Conservation (phyloP, 2,888 invertebrate species). For the Ochropleura plecta region DNA sequence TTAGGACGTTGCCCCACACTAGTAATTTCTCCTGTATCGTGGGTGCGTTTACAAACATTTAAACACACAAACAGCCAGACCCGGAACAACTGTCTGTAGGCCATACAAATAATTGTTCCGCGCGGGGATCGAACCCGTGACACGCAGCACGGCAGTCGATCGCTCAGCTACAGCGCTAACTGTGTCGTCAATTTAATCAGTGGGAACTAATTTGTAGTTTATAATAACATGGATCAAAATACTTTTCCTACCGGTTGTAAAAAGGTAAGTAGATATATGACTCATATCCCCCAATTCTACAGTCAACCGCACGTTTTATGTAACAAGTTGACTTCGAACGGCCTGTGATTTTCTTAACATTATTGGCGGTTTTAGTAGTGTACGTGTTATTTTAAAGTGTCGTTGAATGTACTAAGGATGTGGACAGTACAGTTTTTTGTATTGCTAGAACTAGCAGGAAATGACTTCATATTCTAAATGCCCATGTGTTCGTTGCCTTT, state of each 20-base stretch:
- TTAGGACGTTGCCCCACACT: too few relatives aligned
- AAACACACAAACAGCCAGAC: too few relatives aligned
- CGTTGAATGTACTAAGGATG: constrained; percentile 33
- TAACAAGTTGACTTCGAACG: background rate
- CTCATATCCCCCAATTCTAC: constrained; percentile 33
- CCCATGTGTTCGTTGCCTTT: constrained; percentile 2
- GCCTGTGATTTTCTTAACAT: background rate
- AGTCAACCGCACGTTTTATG: background rate
- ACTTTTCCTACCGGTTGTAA: constrained; percentile 20
- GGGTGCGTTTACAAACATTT: too few relatives aligned
- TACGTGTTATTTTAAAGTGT: background rate
- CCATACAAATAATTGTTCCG: too few relatives aligned
- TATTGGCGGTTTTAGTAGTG: background rate
- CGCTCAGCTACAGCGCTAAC: too few relatives aligned
- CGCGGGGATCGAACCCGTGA: too few relatives aligned
- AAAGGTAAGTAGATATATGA: constrained; percentile 28
- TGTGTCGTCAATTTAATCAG: constrained; percentile 17
- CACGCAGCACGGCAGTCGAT: too few relatives aligned
- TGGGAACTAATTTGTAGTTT: constrained; percentile 16
- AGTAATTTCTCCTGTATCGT: too few relatives aligned
- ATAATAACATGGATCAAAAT: constrained; percentile 6
- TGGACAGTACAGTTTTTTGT: constrained; percentile 14
- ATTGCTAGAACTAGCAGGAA: constrained; percentile 28
- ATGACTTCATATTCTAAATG: constrained; percentile 22
- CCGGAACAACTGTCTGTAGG: too few relatives aligned